phyloP scores from a whole-genome alignment of 2,797 vertebrate species.

The Buphagus erythrorhynchus region DNA sequence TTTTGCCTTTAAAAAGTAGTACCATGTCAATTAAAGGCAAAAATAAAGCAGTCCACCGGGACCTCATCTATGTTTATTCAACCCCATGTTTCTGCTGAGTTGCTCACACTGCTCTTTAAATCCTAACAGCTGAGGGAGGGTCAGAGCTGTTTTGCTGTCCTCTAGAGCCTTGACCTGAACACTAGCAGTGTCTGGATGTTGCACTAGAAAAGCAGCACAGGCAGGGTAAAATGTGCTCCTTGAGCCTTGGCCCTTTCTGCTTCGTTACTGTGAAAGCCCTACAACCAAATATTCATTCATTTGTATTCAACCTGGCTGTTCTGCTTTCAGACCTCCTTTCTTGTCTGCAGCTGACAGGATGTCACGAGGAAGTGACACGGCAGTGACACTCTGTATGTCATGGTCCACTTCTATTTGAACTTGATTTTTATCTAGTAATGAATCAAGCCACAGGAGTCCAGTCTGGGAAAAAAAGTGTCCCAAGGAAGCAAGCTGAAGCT shows the following conservation, averaged over 20 bases:
- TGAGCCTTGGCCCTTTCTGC: neutral
- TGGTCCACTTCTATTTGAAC: conserved; percentile 27
- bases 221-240: neutral
- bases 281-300: neutral
- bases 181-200: neutral
- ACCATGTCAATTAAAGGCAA: neutral
- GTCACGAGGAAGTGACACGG: conserved; percentile 19
- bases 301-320: conserved; percentile 25
- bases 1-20: neutral
- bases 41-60: neutral
- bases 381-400: conserved; percentile 13
- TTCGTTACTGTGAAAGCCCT: neutral
- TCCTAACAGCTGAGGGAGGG: neutral
- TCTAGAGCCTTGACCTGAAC: neutral
- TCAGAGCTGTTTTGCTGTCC: neutral
- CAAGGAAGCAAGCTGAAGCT: neutral
- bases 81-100: neutral
- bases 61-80: neutral
- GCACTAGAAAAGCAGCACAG: neutral
- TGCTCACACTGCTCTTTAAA: neutral
- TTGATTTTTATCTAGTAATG: conserved; percentile 56
- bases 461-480: neutral
- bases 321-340: neutral
- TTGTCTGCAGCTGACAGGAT: conserved; percentile 23
- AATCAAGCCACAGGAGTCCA: conserved; percentile 33